Evolutionary conservation across 2,888 invertebrate species (phyloP).

Genomic region (Odontocolon sp.): DNA sequence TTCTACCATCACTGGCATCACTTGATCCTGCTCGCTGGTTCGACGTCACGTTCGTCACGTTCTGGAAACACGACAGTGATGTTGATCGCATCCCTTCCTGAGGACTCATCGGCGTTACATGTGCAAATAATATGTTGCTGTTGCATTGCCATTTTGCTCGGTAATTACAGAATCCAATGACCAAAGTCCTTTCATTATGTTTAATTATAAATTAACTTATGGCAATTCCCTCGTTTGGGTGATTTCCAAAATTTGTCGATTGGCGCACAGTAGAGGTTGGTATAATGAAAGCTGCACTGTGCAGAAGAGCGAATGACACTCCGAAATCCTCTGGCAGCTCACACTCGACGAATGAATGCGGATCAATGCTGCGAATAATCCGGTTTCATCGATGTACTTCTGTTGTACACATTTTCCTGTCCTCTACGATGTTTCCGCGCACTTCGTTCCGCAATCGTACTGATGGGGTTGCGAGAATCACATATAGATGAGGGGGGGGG

Average conservation of each 20-base stretch:
- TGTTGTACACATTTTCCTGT: conserved; percentile 29
- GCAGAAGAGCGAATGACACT: conserved; percentile 35
- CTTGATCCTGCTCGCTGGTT: conserved; percentile 55
- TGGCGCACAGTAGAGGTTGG: neutral
- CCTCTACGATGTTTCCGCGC: conserved; percentile 6
- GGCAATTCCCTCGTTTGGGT: neutral
- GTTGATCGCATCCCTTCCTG: neutral
- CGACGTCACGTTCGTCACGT: conserved; percentile 64
- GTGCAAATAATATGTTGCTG: conserved; percentile 6
- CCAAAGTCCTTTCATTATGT: neutral
- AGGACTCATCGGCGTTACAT: neutral
- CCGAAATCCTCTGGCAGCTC: conserved; percentile 13
- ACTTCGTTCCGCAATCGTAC: conserved; percentile 26
- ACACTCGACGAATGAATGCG: conserved; percentile 27
- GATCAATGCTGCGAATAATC: conserved; percentile 48
- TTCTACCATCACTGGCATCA: neutral
- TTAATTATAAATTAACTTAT: conserved; percentile 35
- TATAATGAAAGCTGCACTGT: no score
- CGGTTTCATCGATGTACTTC: conserved; percentile 34
- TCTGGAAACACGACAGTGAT: conserved; percentile 54
- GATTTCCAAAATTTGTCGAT: conserved; percentile 22
- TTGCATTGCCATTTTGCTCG: neutral
- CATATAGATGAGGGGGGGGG: neutral
- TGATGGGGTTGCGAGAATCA: conserved; percentile 11
- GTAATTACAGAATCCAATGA: neutral